Conservation (phyloP, 1,140 invertebrate species). For the Brachionus paranguensis region DNA sequence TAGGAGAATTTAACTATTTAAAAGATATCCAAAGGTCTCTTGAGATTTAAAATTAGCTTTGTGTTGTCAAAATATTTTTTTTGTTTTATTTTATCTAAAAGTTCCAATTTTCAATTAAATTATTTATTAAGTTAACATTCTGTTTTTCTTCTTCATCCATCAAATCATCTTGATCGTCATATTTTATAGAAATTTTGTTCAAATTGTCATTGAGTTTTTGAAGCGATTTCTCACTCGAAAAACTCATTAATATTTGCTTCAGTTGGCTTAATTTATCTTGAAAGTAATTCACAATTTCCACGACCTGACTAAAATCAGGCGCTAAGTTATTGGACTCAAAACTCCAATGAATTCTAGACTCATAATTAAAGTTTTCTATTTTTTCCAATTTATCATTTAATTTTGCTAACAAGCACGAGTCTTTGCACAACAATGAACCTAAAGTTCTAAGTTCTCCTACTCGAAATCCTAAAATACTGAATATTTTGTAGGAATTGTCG, state of each 20-base stretch:
- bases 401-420: conserved; percentile 15
- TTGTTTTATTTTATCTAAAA: neutral
- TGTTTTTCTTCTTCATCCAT: neutral
- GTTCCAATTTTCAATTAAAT: conserved; percentile 31
- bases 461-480: neutral
- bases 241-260: neutral
- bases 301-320: neutral
- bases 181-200: neutral
- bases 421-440: neutral
- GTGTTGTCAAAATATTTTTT: neutral
- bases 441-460: neutral
- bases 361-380: conserved; percentile 28
- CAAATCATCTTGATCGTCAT: neutral
- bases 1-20: neutral
- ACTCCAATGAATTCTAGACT: neutral
- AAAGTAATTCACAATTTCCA: neutral
- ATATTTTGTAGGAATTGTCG: conserved; percentile 4
- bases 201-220: conserved; percentile 1
- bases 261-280: neutral
- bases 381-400: conserved; percentile 18
- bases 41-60: neutral
- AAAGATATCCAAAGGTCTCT: neutral
- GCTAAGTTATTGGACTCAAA: neutral
- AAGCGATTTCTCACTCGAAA: neutral
- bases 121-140: conserved; percentile 21